These are phyloP conservation scores for Sebastes oblongus DNA, from an alignment of 2,797 vertebrate genomes.

Conservation along the genomic window DNA sequence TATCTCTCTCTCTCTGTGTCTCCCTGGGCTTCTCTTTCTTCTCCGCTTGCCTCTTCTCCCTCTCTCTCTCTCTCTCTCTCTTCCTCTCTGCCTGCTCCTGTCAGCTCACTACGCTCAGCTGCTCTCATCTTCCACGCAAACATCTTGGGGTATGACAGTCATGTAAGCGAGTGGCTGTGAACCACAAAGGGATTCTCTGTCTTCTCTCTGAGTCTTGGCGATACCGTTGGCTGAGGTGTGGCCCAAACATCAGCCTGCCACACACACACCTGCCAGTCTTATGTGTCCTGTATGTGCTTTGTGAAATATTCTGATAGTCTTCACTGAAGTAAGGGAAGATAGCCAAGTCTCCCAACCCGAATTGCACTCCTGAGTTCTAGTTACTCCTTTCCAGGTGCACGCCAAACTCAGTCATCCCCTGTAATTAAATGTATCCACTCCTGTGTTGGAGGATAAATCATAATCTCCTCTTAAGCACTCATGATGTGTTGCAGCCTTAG, in stretches of 20 bases:
- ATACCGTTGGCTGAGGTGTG: conserved; percentile 32
- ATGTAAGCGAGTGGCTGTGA: conserved; percentile 53
- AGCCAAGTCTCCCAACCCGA: conserved; percentile 41
- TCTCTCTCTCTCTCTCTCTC: neutral
- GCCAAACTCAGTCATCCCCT: conserved; percentile 7
- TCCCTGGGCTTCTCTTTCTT: conserved; percentile 9
- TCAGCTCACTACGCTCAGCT: conserved; percentile 39
- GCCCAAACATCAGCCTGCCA: neutral
- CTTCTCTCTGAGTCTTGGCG: neutral
- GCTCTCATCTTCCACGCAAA: conserved; percentile 42
- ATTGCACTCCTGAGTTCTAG: conserved; percentile 11
- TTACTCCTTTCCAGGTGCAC: conserved; percentile 6
- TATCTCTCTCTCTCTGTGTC: conserved; percentile 2
- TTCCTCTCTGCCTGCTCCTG: conserved; percentile 29
- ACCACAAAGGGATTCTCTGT: conserved; percentile 52
- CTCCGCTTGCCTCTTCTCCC: neutral
- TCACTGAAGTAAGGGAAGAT: conserved; percentile 25
- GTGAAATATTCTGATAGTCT: conserved; percentile 43
- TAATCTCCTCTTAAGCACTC: conserved; percentile 8
- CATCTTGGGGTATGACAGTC: conserved; percentile 48
- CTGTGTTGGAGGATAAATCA: conserved; percentile 8
- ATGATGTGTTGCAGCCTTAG: neutral
- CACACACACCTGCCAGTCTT: conserved; percentile 1
- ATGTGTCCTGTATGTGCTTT: neutral
- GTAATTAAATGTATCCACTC: conserved; percentile 27